Evolutionary conservation across 2,113 vertebrate species (phyloP).

Genomic region (Ptychochromis oligacanthus): DNA sequence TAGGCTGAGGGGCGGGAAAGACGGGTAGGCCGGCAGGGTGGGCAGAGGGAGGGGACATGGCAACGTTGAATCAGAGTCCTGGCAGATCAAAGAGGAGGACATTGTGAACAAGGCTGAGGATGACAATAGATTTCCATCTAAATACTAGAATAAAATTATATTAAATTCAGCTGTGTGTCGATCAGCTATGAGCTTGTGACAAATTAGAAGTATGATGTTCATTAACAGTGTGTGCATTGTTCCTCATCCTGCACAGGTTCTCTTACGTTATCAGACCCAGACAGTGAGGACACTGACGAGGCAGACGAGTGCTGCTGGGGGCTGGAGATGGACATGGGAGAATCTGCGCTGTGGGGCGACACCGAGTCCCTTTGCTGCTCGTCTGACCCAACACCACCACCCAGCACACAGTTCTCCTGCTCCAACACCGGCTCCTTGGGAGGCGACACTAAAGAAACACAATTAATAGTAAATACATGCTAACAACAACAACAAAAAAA

Average conservation of each 20-base stretch:
- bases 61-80: conserved; percentile 94
- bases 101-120: background rate
- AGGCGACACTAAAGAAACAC: conserved; percentile 20
- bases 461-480: background rate
- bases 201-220: background rate
- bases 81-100: background rate
- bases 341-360: conserved; percentile 84
- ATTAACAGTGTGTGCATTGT: background rate
- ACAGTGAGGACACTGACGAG: conserved; percentile 92
- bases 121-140: background rate
- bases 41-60: conserved; percentile 82
- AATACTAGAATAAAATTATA: background rate
- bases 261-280: conserved; percentile 94
- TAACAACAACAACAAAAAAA: background rate
- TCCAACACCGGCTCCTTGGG: conserved; percentile 35
- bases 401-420: conserved; percentile 37
- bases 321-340: conserved; percentile 87
- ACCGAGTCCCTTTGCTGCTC: conserved; percentile 82
- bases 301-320: conserved; percentile 89
- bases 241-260: background rate
- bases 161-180: background rate
- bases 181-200: background rate
- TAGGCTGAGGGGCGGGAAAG: conserved; percentile 83
- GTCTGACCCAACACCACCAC: conserved; percentile 70
- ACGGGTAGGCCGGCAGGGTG: conserved; percentile 84